Evolutionary conservation across 92 coral and sea anemone genomes (phyloP).

Genomic region (Virgularia gustaviana): DNA sequence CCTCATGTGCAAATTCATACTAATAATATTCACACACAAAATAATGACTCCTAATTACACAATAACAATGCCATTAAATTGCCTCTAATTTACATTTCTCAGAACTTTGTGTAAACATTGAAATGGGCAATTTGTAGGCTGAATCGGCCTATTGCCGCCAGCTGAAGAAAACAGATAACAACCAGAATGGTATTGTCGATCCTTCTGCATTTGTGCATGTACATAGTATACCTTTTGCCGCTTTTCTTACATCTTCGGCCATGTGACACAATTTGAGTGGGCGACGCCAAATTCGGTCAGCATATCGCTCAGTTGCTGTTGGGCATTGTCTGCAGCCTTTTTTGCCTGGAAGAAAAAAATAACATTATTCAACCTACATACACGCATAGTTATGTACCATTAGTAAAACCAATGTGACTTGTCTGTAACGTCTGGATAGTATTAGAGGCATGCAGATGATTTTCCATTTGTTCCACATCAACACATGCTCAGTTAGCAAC

Average conservation of each 20-base stretch:
- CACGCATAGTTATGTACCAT: background rate
- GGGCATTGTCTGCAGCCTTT: background rate
- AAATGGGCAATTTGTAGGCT: too few species aligned
- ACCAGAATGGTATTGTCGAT: background rate
- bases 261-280: background rate
- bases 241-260: conserved; percentile 5
- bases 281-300: background rate
- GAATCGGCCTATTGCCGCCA: background rate
- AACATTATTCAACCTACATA: background rate
- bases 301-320: background rate
- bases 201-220: background rate
- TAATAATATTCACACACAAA: too few species aligned
- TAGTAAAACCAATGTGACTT: conserved; percentile 7
- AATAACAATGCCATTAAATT: too few species aligned
- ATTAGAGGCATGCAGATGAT: conserved; percentile 22
- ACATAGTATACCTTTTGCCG: background rate
- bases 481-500: conserved; percentile 53
- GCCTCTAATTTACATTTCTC: too few species aligned
- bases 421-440: conserved; percentile 37
- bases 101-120: too few species aligned
- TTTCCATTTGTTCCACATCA: conserved; percentile 53
- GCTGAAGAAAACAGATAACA: background rate
- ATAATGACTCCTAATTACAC: too few species aligned
- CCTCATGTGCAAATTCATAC: too few species aligned
- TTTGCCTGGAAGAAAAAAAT: background rate